Evolutionary conservation across 2,113 vertebrate genomes (phyloP).

Genomic region (Romanogobio albipinnatus): DNA sequence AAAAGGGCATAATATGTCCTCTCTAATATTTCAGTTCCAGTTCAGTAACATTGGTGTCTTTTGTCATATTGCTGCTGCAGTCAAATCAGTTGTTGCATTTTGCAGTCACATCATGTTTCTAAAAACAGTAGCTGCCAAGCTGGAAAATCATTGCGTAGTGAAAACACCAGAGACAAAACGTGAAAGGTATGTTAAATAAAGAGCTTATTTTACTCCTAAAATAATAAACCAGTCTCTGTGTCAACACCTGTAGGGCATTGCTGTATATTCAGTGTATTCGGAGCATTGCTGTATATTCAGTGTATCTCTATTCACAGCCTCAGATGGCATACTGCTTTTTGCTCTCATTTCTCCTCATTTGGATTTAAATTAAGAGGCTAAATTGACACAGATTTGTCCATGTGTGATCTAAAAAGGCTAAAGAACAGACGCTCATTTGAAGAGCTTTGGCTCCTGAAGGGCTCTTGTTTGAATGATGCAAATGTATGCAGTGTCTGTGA

Average conservation of each 20-base stretch:
- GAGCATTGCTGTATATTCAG: not conserved
- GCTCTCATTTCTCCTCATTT: not conserved
- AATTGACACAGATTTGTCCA: constrained; percentile 1
- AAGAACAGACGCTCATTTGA: not conserved
- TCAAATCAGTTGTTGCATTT: not conserved
- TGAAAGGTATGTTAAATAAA: not conserved
- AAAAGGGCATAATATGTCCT: too few relatives aligned
- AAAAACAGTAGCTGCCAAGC: not conserved
- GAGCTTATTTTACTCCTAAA: not conserved
- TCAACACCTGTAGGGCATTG: not conserved
- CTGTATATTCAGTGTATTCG: not conserved
- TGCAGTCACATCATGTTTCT: not conserved
- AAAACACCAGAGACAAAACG: not conserved
- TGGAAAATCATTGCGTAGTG: not conserved
- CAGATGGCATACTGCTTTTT: not conserved
- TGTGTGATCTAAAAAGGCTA: not conserved
- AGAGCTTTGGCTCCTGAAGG: not conserved
- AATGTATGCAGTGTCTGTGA: constrained; percentile 12
- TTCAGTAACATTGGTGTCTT: too few relatives aligned
- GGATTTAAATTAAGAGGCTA: constrained; percentile 1
- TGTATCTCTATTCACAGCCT: not conserved
- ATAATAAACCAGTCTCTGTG: not conserved
- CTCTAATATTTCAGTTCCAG: too few relatives aligned
- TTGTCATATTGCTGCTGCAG: not conserved
- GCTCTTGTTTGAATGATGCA: not conserved